Conservation (phyloP, 2,888 invertebrate species). For the Metallyticus violacea region DNA sequence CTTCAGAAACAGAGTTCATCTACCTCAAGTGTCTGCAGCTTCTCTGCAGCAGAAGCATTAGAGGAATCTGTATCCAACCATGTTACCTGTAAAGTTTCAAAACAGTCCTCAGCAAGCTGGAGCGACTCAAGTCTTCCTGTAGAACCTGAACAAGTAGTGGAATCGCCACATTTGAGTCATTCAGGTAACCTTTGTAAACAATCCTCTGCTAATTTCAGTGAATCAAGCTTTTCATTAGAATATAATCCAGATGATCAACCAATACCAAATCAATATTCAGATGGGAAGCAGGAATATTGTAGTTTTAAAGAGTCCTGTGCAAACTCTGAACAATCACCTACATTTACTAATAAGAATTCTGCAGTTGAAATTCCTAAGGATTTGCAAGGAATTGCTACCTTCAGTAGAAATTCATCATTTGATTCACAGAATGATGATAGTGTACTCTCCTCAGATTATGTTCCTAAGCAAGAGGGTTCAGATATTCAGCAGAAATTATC, state of each 20-base stretch:
- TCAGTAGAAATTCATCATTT: not conserved
- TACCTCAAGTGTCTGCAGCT: not conserved
- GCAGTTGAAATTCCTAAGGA: not conserved
- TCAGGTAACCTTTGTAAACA: not conserved
- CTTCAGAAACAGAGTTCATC: not conserved
- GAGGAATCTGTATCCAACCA: not conserved
- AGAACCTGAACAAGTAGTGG: not conserved
- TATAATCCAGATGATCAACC: not conserved
- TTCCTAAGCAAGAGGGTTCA: too few species aligned
- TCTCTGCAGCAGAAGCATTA: not conserved
- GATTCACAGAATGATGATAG: not conserved
- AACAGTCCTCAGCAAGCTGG: not conserved
- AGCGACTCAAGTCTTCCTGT: not conserved
- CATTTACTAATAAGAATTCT: not conserved
- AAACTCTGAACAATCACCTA: not conserved
- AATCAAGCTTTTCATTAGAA: not conserved
- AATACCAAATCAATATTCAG: not conserved
- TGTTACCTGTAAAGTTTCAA: not conserved
- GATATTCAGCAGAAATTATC: not conserved
- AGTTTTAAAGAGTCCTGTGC: not conserved
- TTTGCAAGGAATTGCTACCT: not conserved
- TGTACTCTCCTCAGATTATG: too few species aligned
- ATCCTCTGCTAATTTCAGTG: not conserved
- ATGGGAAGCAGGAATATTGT: not conserved
- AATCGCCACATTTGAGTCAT: not conserved